Evolutionary conservation across 1,140 invertebrate genomes (phyloP).

Genomic region (Heterodera carotae): DNA sequence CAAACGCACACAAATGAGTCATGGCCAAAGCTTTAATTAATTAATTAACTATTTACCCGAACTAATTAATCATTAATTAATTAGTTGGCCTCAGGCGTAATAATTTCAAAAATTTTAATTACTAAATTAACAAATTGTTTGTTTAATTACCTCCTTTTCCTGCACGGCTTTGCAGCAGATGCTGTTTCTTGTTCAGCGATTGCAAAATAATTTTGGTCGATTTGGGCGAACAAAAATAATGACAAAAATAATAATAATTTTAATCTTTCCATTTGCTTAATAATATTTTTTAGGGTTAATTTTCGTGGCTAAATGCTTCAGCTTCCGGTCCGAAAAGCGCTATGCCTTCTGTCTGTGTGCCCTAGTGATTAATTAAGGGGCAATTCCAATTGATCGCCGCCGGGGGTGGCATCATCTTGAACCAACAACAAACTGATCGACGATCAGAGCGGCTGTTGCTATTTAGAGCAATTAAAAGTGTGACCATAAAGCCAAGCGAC

Average conservation of each 20-base stretch:
- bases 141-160: not conserved
- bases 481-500: too few species aligned
- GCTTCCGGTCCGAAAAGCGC: too few species aligned
- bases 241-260: not conserved
- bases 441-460: too few species aligned
- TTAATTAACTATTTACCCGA: not conserved
- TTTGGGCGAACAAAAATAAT: not conserved
- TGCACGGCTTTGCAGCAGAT: not conserved
- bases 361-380: too few species aligned
- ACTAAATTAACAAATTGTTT: too few species aligned
- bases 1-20: constrained; percentile 40
- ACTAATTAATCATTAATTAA: not conserved
- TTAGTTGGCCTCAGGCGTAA: too few species aligned
- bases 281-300: not conserved
- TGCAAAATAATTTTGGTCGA: not conserved
- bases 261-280: not conserved
- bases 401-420: too few species aligned
- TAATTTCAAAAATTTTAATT: not conserved
- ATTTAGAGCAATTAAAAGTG: too few species aligned
- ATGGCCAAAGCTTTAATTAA: constrained; percentile 12
- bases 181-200: not conserved
- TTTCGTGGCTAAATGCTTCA: not conserved
- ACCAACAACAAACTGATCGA: too few species aligned
- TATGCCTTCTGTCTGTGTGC: too few species aligned
- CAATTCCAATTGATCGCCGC: too few species aligned